These are phyloP conservation scores for Neosilurus mollespiculum DNA, from an alignment of 2,797 vertebrate genomes.

Conservation along the genomic window DNA sequence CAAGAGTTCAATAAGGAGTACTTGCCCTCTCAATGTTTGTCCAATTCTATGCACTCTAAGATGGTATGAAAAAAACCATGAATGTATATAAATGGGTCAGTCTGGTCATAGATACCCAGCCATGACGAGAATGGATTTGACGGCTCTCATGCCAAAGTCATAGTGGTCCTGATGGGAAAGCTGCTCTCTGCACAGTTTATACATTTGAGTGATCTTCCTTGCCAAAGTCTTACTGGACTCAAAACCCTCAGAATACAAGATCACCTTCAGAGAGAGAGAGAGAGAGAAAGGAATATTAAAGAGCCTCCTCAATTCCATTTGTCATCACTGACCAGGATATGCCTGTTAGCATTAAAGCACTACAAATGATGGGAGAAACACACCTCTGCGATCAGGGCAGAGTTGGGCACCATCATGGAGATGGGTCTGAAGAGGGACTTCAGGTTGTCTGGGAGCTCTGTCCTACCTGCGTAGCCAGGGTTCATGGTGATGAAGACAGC, in stretches of 20 bases:
- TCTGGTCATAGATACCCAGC: conserved; percentile 71
- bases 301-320: neutral
- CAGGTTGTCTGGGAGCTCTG: conserved; percentile 85
- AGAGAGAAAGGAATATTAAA: neutral
- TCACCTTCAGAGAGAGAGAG: conserved; percentile 67
- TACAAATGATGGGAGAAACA: neutral
- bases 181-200: conserved; percentile 87
- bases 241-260: conserved; percentile 86
- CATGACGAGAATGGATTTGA: conserved; percentile 87
- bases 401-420: conserved; percentile 90
- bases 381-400: conserved; percentile 86
- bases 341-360: no score
- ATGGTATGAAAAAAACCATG: neutral
- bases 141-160: conserved; percentile 86
- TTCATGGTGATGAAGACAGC: conserved; percentile 91
- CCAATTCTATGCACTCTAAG: no score
- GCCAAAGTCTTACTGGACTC: conserved; percentile 83
- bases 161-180: conserved; percentile 90
- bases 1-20: neutral
- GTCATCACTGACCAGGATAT: neutral
- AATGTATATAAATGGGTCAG: neutral
- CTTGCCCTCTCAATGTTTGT: no score
- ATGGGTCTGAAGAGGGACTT: conserved; percentile 87
- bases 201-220: conserved; percentile 89
- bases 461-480: conserved; percentile 85